Evolutionary conservation across 2,113 vertebrate species (phyloP), one percentile per base, ranked within the genome.

Genomic region (Pyrgilauda ruficollis): DNA sequence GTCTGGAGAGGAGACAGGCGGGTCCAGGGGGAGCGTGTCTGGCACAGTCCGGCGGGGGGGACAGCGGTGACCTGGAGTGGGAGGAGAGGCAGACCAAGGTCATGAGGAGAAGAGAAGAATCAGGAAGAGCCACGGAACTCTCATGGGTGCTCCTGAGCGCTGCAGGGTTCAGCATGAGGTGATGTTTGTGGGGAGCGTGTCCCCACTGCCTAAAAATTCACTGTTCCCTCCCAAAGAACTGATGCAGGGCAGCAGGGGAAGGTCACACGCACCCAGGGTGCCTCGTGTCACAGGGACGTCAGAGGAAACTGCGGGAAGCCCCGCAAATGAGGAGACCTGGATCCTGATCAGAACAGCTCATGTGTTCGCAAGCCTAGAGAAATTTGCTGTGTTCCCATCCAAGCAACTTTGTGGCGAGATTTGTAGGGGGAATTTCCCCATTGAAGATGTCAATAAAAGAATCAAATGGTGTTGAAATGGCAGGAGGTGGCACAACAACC

Each of bases 211-310:
- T 8, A 3, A 44, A 41, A 72, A 43, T 10, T 5, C 14, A 10
- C 11, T 3, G 16, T 5, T 46, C 3, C 4, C 7, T 41, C 59
- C 41, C 37, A 53, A 24, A 53, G 44, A 49, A 4, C 9, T 26
- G 41, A 8, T 28, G 24, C 24, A 49, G 59, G 30, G 33, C 33
- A 64, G 17, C 28, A 59, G 41, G 23, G 4, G 8, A 56, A 55
- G 12, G 15, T 13, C 2, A 1, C 6, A 2, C 1, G 14, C 4
- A 10, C 23, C 43, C 0, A 0, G n/a, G 2, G 33, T 59, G 20
- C 43, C 18, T 39, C 2, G 0, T 18, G 2, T 6, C n/a, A 24
- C 1, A 35, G 43, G 58, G 11, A 11, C 13, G 5, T 4, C 56
- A n/a, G 33, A 55, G 15, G 26, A 70, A 70, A 49, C 28, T 23